phyloP scores from a whole-genome alignment of 2,113 vertebrate genomes.

The Microcebus lehilahytsara region DNA sequence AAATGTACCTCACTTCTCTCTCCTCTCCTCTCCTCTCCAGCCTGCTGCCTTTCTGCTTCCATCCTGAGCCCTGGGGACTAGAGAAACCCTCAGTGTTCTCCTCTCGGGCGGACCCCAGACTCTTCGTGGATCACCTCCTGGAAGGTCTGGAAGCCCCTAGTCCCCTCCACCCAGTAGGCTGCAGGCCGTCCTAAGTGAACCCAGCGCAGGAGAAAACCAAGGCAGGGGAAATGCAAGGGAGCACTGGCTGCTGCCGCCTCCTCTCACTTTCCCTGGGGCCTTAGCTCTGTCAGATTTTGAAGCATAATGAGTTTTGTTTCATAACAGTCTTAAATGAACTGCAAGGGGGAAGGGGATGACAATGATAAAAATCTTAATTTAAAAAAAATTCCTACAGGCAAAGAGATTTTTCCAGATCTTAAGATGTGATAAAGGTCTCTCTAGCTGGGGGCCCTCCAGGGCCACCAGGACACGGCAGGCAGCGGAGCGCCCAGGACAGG shows the following conservation, averaged over 20 bases:
- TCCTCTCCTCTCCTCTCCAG: not conserved
- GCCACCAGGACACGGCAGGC: not conserved
- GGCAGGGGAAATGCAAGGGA: not conserved
- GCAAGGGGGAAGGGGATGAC: conserved; percentile 63
- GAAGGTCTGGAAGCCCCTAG: not conserved
- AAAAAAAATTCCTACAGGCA: conserved; percentile 75
- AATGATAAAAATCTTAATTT: conserved; percentile 79
- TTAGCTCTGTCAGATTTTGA: conserved; percentile 61
- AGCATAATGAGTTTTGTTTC: conserved; percentile 79
- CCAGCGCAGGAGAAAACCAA: not conserved
- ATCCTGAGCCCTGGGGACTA: not conserved
- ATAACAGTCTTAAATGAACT: conserved; percentile 77
- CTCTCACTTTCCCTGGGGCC: conserved; percentile 62
- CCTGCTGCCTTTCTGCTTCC: not conserved
- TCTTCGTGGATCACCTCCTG: not conserved
- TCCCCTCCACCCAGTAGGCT: not conserved
- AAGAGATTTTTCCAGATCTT: conserved; percentile 62
- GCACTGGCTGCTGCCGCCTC: not conserved
- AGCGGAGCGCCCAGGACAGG: not conserved
- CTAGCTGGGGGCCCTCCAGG: not conserved
- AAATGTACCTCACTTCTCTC: not conserved
- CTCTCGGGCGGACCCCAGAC: not conserved
- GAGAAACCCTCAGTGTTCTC: not conserved
- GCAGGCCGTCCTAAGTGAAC: not conserved
- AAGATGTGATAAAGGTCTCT: conserved; percentile 31